Evolutionary conservation across 1,140 invertebrate genomes (phyloP).

Genomic region (Drosophila tristis): DNA sequence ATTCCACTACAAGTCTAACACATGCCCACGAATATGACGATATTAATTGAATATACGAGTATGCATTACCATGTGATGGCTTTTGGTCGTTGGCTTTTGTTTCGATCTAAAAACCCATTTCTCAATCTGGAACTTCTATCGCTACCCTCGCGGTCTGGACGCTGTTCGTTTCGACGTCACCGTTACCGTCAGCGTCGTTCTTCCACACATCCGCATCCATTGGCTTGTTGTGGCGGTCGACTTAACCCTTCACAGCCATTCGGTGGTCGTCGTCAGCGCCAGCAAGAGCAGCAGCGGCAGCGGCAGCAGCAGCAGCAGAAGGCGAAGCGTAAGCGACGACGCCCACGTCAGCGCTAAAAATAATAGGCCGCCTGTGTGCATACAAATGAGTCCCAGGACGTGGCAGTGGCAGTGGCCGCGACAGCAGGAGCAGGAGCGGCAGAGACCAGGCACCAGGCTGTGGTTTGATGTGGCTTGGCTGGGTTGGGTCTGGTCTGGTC

Average conservation of each 20-base stretch:
- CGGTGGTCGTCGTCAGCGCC: conserved; percentile 21
- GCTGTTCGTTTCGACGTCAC: conserved; percentile 13
- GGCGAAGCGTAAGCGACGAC: not conserved
- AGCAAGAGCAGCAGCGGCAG: not conserved
- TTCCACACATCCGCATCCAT: conserved; percentile 40
- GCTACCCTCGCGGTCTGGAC: not conserved
- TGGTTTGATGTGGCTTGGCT: not conserved
- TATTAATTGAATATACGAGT: too few relatives aligned
- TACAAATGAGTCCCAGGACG: conserved; percentile 72
- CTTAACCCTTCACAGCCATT: conserved; percentile 47
- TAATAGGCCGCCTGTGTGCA: conserved; percentile 80
- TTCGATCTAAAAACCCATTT: too few relatives aligned
- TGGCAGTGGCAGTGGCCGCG: conserved; percentile 8
- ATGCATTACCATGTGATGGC: too few relatives aligned
- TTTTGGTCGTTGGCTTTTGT: too few relatives aligned
- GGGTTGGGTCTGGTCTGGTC: not conserved
- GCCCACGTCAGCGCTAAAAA: conserved; percentile 73
- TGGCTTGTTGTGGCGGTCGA: conserved; percentile 44
- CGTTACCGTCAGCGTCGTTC: conserved; percentile 10
- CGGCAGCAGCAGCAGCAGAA: not conserved
- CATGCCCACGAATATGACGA: too few relatives aligned
- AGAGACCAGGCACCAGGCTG: conserved; percentile 3
- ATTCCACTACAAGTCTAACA: not conserved
- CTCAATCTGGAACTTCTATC: not conserved
- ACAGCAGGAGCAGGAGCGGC: not conserved